Evolutionary conservation across 2,888 invertebrate genomes (phyloP).

Genomic region (Ischnus inquisitorius): DNA sequence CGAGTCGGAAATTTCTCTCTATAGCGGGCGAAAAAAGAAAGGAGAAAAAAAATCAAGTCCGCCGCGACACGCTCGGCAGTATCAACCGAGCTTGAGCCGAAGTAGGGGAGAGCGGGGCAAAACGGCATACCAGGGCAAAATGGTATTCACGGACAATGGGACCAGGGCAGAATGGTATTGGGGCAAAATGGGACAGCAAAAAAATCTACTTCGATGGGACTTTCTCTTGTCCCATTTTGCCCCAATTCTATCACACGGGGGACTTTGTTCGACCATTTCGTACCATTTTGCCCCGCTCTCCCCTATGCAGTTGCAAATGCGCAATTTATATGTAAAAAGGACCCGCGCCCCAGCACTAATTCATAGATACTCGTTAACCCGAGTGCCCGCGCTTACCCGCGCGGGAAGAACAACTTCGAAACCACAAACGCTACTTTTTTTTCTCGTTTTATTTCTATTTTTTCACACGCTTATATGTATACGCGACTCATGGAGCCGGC

Average conservation of each 20-base stretch:
- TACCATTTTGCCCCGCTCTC: too few relatives aligned
- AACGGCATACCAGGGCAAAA: too few relatives aligned
- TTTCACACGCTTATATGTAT: constrained; percentile 13
- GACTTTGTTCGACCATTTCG: too few relatives aligned
- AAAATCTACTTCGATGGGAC: too few relatives aligned
- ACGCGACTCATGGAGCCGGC: constrained; percentile 21
- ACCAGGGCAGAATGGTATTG: too few relatives aligned
- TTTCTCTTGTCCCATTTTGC: too few relatives aligned
- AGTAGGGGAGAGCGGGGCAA: too few relatives aligned
- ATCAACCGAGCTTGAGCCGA: neutral
- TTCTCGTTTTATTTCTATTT: neutral
- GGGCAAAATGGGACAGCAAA: too few relatives aligned
- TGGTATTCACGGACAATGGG: too few relatives aligned
- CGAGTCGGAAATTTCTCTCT: neutral
- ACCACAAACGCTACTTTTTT: neutral
- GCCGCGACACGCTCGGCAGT: neutral
- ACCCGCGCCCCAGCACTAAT: constrained; percentile 49
- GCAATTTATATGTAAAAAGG: constrained; percentile 44
- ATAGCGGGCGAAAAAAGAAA: neutral
- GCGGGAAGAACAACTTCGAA: constrained; percentile 32
- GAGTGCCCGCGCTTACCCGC: constrained; percentile 42
- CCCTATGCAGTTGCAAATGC: constrained; percentile 24
- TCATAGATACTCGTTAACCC: constrained; percentile 60
- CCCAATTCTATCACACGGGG: too few relatives aligned
- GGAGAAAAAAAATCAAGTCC: neutral